These are phyloP conservation scores for Nephrotoma appendiculata DNA, from an alignment of 2,888 invertebrate genomes.

Conservation along the genomic window DNA sequence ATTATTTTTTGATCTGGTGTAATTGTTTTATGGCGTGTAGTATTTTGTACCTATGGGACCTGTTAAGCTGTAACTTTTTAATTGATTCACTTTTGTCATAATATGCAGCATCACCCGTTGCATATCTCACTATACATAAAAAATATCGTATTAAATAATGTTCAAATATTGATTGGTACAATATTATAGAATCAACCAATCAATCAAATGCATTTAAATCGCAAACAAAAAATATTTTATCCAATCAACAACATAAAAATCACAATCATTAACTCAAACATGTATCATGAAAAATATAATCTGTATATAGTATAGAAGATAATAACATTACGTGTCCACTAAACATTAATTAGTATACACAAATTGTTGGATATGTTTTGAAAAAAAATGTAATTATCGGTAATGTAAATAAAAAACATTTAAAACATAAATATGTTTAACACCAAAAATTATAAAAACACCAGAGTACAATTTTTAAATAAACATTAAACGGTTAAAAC, in stretches of 20 bases:
- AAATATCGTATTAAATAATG: too few species aligned
- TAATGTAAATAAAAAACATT: not conserved
- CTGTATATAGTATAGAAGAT: not conserved
- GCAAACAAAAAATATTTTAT: not conserved
- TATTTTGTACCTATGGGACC: too few species aligned
- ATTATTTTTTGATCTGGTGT: too few species aligned
- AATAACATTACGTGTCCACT: not conserved
- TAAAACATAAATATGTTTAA: not conserved
- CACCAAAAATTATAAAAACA: not conserved
- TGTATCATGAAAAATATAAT: not conserved
- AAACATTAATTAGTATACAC: not conserved
- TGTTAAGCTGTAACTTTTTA: too few species aligned
- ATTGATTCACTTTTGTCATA: too few species aligned
- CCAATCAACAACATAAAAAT: not conserved
- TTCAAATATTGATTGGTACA: too few species aligned
- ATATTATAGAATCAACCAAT: not conserved
- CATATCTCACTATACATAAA: too few species aligned
- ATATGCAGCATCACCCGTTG: too few species aligned
- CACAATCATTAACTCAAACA: not conserved
- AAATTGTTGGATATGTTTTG: not conserved
- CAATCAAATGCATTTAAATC: not conserved
- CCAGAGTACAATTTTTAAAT: not conserved
- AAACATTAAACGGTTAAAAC: not conserved
- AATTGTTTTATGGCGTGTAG: too few species aligned
- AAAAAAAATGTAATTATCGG: not conserved